A percentile compares a stretch with the other conserved stretches of the same genome.
Evolutionary conservation across 2,888 invertebrate genomes (phyloP).

Genomic region (Xiphydria camelus): DNA sequence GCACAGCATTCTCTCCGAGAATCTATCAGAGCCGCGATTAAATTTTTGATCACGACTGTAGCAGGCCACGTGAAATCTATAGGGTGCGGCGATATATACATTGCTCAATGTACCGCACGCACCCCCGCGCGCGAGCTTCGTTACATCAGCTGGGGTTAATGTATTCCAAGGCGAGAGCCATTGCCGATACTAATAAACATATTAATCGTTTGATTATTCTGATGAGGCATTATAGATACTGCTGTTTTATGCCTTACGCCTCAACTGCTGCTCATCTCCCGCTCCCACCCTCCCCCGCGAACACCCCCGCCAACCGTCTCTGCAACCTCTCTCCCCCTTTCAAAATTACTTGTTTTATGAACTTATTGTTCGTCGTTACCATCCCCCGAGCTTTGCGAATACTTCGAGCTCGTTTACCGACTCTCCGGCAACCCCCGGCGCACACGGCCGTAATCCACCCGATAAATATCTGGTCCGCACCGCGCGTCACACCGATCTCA

Average conservation of each 20-base stretch:
- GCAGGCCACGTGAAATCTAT: too few species aligned
- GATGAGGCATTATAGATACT: slow-evolving; percentile 39
- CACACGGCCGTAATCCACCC: background rate
- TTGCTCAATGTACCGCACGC: slow-evolving; percentile 18
- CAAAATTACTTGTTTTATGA: slow-evolving; percentile 23
- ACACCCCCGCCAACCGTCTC: background rate
- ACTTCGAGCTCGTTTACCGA: slow-evolving; percentile 4
- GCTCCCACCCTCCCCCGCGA: too few species aligned
- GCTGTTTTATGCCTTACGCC: slow-evolving; percentile 35
- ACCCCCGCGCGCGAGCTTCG: slow-evolving; percentile 15
- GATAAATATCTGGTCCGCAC: slow-evolving; percentile 2
- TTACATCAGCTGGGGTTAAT: slow-evolving; percentile 29
- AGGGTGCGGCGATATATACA: slow-evolving; percentile 1
- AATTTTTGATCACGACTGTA: too few species aligned
- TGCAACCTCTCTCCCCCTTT: too few species aligned
- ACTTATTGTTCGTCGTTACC: slow-evolving; percentile 22
- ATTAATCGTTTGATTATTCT: slow-evolving; percentile 50
- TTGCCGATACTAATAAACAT: slow-evolving; percentile 49
- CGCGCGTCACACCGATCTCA: background rate
- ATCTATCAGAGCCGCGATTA: too few species aligned
- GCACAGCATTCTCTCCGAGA: too few species aligned
- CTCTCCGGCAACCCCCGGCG: background rate
- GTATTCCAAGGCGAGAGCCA: slow-evolving; percentile 39
- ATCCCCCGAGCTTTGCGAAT: background rate
- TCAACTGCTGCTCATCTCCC: slow-evolving; percentile 30